Percentiles rank a stretch among this genome's conserved stretches.
Conservation (phyloP, 2,888 invertebrate species). For the Toxonevra muliebris region DNA sequence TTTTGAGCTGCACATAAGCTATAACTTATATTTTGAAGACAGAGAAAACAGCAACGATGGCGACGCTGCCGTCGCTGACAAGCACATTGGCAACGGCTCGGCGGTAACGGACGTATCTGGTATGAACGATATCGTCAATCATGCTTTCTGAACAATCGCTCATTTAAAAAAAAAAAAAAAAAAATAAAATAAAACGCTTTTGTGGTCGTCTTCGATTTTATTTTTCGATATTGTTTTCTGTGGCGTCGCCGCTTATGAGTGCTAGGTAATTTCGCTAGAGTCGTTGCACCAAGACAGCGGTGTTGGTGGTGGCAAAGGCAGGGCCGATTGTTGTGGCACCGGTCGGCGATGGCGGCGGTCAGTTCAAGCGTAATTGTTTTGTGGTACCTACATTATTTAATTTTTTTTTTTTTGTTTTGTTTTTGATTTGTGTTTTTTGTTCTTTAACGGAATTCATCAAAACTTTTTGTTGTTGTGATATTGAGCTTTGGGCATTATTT, state of each 20-base stretch:
- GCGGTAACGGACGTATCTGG: not conserved
- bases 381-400: not conserved
- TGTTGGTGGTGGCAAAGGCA: not conserved
- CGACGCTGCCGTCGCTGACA: not conserved
- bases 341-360: slow-evolving; percentile 1
- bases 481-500: no score
- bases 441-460: slow-evolving; percentile 7
- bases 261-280: no score
- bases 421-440: not conserved
- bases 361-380: slow-evolving; percentile 21
- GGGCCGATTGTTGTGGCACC: not conserved
- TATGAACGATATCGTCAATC: no score
- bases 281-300: no score
- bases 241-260: not conserved
- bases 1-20: slow-evolving; percentile 7
- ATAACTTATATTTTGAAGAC: not conserved
- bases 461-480: not conserved
- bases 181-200: not conserved
- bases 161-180: no score
- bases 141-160: no score
- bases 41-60: not conserved
- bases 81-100: not conserved
- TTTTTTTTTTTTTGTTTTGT: not conserved
- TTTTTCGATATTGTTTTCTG: not conserved
- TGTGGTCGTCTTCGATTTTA: not conserved